These are phyloP conservation scores for Mycogona germanica DNA, from an alignment of 2,888 invertebrate genomes.

Conservation along the genomic window DNA sequence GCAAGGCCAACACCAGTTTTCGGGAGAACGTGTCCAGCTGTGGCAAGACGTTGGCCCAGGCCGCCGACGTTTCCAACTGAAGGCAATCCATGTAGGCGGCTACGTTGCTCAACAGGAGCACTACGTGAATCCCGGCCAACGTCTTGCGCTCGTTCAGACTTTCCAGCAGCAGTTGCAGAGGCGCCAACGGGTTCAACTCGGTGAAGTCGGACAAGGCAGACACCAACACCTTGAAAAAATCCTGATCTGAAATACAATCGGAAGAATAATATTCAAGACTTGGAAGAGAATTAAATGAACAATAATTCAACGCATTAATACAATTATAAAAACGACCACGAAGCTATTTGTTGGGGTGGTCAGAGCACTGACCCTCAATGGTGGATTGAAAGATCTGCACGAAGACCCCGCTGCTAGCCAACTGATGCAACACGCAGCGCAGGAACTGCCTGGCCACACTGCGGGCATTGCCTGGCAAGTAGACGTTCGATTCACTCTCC, in stretches of 20 bases:
- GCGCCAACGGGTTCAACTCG: slow-evolving; percentile 88
- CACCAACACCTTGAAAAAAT: slow-evolving; percentile 89
- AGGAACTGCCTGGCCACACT: slow-evolving; percentile 96
- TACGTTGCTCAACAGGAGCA: slow-evolving; percentile 75
- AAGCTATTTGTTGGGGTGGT: too few relatives aligned
- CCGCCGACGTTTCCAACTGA: slow-evolving; percentile 59
- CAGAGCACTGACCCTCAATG: slow-evolving; percentile 52
- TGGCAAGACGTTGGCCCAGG: slow-evolving; percentile 67
- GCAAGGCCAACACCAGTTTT: slow-evolving; percentile 47
- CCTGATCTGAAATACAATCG: slow-evolving; percentile 42
- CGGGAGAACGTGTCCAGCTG: slow-evolving; percentile 81
- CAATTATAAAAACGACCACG: not conserved
- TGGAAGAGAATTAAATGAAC: not conserved
- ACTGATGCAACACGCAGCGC: slow-evolving; percentile 88
- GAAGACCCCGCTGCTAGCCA: slow-evolving; percentile 94
- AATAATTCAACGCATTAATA: not conserved
- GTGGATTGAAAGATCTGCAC: slow-evolving; percentile 87
- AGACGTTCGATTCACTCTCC: slow-evolving; percentile 75
- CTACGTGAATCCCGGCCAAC: slow-evolving; percentile 53
- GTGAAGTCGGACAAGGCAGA: slow-evolving; percentile 89
- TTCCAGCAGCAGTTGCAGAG: slow-evolving; percentile 80
- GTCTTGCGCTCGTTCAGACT: slow-evolving; percentile 65
- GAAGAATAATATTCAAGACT: not conserved
- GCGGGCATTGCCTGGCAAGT: slow-evolving; percentile 86
- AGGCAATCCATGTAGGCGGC: slow-evolving; percentile 87